Percentiles rank a stretch among this genome's conserved stretches.
Evolutionary conservation across 1,140 invertebrate genomes (phyloP).

Genomic region (Psilanteris sp.): DNA sequence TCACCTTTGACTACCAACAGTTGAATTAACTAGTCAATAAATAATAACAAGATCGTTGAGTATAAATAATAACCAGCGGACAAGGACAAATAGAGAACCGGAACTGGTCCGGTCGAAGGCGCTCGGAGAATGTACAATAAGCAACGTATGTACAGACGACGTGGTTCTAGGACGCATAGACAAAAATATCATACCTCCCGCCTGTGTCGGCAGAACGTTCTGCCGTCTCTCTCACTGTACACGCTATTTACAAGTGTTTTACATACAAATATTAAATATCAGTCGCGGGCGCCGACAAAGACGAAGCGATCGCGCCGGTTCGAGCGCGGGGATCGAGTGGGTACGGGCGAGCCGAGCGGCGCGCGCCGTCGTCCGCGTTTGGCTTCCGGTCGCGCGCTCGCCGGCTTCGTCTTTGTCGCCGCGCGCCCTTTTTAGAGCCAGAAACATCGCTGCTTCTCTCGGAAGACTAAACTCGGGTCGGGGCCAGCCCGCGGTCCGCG

Average conservation of each 20-base stretch:
- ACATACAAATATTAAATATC: constrained; percentile 51
- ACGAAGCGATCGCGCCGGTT: too few species aligned
- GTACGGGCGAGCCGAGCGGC: too few species aligned
- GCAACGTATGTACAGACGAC: constrained; percentile 53
- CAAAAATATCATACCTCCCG: constrained; percentile 53
- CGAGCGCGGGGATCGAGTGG: too few species aligned
- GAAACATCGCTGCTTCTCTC: constrained; percentile 10
- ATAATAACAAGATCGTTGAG: constrained; percentile 42
- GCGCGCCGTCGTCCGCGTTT: too few species aligned
- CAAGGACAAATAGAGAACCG: constrained; percentile 31
- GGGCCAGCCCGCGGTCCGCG: constrained; percentile 27
- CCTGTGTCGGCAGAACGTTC: constrained; percentile 38
- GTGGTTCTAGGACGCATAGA: constrained; percentile 42
- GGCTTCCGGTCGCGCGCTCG: too few species aligned
- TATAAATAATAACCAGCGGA: constrained; percentile 48
- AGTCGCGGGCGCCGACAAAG: constrained; percentile 20
- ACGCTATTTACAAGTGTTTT: constrained; percentile 49
- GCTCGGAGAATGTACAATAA: constrained; percentile 49
- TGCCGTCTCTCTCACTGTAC: constrained; percentile 34
- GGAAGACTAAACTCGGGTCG: constrained; percentile 34
- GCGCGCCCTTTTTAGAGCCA: constrained; percentile 15
- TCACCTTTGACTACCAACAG: constrained; percentile 33
- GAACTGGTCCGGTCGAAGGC: constrained; percentile 45
- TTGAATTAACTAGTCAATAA: constrained; percentile 50
- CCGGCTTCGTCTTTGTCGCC: constrained; percentile 7